Percentiles rank a stretch among this genome's conserved stretches.
Conservation (phyloP, 2,888 invertebrate species). For the Furcula furcula region DNA sequence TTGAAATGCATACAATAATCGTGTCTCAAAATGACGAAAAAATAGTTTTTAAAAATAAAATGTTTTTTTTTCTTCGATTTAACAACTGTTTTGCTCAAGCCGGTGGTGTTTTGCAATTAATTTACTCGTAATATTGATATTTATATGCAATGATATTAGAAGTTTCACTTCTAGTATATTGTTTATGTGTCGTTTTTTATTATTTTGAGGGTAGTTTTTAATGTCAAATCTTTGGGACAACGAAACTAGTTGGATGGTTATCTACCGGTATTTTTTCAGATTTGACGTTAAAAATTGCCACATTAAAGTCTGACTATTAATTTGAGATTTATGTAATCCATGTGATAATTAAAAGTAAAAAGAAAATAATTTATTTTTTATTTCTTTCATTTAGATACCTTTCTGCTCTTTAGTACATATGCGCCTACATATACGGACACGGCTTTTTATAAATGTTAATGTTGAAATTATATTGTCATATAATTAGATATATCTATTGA, state of each 20-base stretch:
- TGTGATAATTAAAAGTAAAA: conserved; percentile 73
- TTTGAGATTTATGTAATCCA: conserved; percentile 69
- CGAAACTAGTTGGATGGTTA: too few species aligned
- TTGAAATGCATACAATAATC: conserved; percentile 48
- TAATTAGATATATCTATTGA: conserved; percentile 46
- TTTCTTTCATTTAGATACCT: conserved; percentile 58
- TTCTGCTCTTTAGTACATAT: conserved; percentile 47
- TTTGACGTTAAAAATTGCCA: conserved; percentile 14
- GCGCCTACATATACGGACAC: conserved; percentile 51
- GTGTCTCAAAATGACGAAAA: conserved; percentile 62
- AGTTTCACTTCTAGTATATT: too few species aligned
- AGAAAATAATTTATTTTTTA: conserved; percentile 53
- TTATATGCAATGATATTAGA: too few species aligned
- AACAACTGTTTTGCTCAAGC: conserved; percentile 72
- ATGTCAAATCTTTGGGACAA: too few species aligned
- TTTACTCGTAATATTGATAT: too few species aligned
- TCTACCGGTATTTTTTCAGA: too few species aligned
- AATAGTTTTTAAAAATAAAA: conserved; percentile 41
- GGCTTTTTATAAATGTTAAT: conserved; percentile 58
- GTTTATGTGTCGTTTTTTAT: too few species aligned
- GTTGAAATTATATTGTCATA: conserved; percentile 48
- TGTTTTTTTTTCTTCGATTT: conserved; percentile 56
- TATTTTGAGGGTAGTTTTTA: too few species aligned
- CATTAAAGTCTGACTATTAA: conserved; percentile 60
- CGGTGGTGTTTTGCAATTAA: conserved; percentile 41